Evolutionary conservation across 1,140 invertebrate species (phyloP), one percentile per base, ranked within the genome.

Genomic region (Drosophila micromelanica): DNA sequence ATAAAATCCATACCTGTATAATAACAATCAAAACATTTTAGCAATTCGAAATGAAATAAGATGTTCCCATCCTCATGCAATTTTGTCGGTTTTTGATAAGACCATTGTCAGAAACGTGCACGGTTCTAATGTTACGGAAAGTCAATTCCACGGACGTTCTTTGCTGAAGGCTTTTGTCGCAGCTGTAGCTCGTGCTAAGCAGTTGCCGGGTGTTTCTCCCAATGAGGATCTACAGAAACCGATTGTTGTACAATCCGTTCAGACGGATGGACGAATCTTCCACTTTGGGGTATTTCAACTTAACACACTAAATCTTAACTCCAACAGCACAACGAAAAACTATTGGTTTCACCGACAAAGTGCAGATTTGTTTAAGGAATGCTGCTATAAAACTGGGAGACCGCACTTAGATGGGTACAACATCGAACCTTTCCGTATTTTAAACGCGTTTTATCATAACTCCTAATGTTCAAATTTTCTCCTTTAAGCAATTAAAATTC

Each of bases 281-380:
- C 95, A 97, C 85, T 98, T 98, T 91, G 95, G 95, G 8, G 94
- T 97, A 38, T 95, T 96, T 71, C 97, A 98, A 92, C 92, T 98
- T n/a, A 98, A 98, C 85, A 97, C 96, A 2, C 92, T 97, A 15
- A 93, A 96, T 91, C 74, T 96, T 4, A 93, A 94, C 87, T 93
- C 93, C 3, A 87, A 57, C 27, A 92, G 94, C 32, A 8, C 94
- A n/a, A 91, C 93, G 2, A 97, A 95, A 86, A 98, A 98, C 92
- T 94, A 96, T 73, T 96, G 95, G 94, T 98, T 96, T 94, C 93
- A 91, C 48, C 52, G 67, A 46, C 93, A 94, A 17, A 92, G 93
- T 70, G 92, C 96, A 42, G 90, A 94, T 71, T 78, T 98, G n/a
- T 98, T 95, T 89, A 90, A 94, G 5, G 93, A 93, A 42, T 96